Base-by-base conservation (phyloP, 1,140 invertebrate species). In the Nebria ingens region DNA sequence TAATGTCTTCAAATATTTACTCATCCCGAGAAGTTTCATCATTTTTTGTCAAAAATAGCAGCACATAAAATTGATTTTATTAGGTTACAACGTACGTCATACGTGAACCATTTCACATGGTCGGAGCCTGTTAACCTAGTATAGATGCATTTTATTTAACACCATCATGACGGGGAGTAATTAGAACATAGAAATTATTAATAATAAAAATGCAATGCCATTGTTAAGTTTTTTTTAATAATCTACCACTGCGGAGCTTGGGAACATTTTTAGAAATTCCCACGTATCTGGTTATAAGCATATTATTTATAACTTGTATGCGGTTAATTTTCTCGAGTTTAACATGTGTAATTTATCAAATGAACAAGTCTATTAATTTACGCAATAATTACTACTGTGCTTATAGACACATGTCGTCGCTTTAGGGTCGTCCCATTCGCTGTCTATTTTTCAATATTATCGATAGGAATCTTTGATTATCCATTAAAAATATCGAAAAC, bases 101-200 rank as follows among this genome's bases (percentile, higher is more conserved):
- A n/a, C n/a, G 25, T 34, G 25, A 9, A n/a, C 6, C 25, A 9
- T 34, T n/a, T 34, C 15, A 45, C 17, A 17, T 45, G 15, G 9
- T 17, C 17, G n/a, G n/a, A 45, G 40, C 40, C 40, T 17, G 40
- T 17, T 45, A 45, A 45, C 40, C 40, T 45, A 45, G 40, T 45
- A n/a, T n/a, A 34, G 25, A 34, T 34, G 40, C 40, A 45, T 45
- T 45, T 11, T 45, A 4, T 45, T 11, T 17, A 45, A 4, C 40
- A 17, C 4, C 6, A 17, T 45, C 40, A 45, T 11, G 40, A 3
- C 9, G 40, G 17, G 9, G 6, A 9, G n/a, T 45, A 45, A 45
- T 45, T 17, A 45, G 40, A 45, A 45, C 40, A 45, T 11, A 17
- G 15, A 45, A 45, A 34, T 34, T 6, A 17, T 12, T 12, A 9